phyloP scores from a whole-genome alignment of 1,140 invertebrate genomes.

The Formica exsecta region DNA sequence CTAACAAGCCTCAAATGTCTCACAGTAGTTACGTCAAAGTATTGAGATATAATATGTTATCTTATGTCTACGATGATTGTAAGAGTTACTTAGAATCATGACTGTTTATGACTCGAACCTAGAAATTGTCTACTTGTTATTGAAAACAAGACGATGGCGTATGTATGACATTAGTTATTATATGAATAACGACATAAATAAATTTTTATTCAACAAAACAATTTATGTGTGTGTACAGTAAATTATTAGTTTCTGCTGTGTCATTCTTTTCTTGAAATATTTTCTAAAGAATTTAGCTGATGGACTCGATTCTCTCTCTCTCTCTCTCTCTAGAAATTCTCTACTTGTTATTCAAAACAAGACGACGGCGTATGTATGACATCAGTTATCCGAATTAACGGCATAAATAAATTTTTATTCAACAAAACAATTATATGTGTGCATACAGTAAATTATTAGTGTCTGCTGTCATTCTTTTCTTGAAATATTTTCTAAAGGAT shows the following conservation, averaged over 20 bases:
- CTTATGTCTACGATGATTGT: neutral
- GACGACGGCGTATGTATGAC: constrained; percentile 1
- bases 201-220: constrained; percentile 14
- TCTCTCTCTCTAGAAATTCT: neutral
- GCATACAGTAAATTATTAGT: neutral
- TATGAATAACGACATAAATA: neutral
- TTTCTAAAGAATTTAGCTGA: neutral
- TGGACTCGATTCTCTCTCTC: too few relatives aligned
- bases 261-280: too few relatives aligned
- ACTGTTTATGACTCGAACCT: constrained; percentile 1
- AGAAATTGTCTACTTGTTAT: constrained; percentile 24
- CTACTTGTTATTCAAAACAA: constrained; percentile 25
- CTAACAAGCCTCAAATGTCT: neutral
- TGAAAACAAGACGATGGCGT: constrained; percentile 1
- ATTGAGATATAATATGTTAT: constrained; percentile 8
- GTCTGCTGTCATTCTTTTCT: too few relatives aligned
- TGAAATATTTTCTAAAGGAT: neutral
- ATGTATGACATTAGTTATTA: constrained; percentile 1
- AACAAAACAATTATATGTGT: neutral
- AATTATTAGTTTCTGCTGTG: neutral
- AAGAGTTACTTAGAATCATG: constrained; percentile 3
- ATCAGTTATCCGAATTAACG: neutral
- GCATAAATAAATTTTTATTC: constrained; percentile 2
- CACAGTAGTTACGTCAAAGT: constrained; percentile 21
- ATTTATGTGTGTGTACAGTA: neutral